Base-by-base conservation (phyloP, 2,888 invertebrate genomes). In the Fissipunctia ypsillon region DNA sequence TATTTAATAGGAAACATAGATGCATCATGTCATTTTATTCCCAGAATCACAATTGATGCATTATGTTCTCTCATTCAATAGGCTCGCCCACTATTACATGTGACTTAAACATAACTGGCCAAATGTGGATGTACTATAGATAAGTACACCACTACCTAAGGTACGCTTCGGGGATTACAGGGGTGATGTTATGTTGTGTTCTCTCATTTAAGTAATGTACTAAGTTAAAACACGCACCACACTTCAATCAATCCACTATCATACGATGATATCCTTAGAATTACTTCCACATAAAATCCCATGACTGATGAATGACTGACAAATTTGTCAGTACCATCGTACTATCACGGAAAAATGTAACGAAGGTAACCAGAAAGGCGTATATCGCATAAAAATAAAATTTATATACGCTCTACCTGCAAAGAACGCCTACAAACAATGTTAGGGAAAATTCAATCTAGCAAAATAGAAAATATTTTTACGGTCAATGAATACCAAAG, bases 401-500 rank as follows among this genome's bases (percentile, higher is more conserved):
- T 90, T 89, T 89, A 91, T 89, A 88, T 83, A 87, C 87, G 76
- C 84, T 90, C 85, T 91, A 94, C 93, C 93, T 94, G 91, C 85
- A 88, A 86, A 87, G 88, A 91, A 90, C 92, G 91, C 91, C 93
- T 92, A 91, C 93, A 94, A 94, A 95, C 94, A 94, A 93, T 93
- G 95, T 94, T 94, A 94, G 90, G 85, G 90, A 90, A 91, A 94
- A 94, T 95, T 95, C 95, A 95, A 95, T 95, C 94, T 95, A 92
- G 88, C 93, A 93, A 94, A 95, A 95, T 94, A 95, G 94, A 93
- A 94, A 94, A 95, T 93, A 94, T 94, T 94, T 95, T 94, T 95
- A 95, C 94, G 94, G 94, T 93, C 95, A 94, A 94, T 95, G 94
- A 93, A 94, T 95, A 95, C 92, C 93, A 94, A 94, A 95, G 92